Evolutionary conservation across 2,888 invertebrate genomes (phyloP).

Genomic region (Mycalesis mineus): DNA sequence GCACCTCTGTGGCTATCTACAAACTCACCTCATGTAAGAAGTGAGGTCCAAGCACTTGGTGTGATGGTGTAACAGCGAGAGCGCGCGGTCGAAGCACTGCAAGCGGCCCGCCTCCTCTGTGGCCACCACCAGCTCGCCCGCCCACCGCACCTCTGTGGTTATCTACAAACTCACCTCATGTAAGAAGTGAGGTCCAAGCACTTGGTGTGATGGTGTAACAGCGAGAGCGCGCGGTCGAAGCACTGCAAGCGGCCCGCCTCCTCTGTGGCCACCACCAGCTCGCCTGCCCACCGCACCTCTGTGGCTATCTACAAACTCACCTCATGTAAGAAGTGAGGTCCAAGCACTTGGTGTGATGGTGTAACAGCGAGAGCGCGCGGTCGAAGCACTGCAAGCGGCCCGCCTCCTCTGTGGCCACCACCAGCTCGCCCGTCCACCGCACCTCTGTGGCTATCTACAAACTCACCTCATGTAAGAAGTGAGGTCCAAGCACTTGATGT

Average conservation of each 20-base stretch:
- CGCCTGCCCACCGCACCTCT: constrained; percentile 62
- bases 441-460: constrained; percentile 51
- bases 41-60: constrained; percentile 61
- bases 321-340: constrained; percentile 54
- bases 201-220: constrained; percentile 61
- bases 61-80: constrained; percentile 59
- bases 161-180: constrained; percentile 44
- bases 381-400: constrained; percentile 70
- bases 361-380: constrained; percentile 58
- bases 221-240: constrained; percentile 63
- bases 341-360: constrained; percentile 61
- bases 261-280: constrained; percentile 57
- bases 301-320: constrained; percentile 49
- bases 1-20: constrained; percentile 55
- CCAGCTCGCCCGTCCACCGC: constrained; percentile 58
- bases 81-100: constrained; percentile 69
- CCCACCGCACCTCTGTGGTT: constrained; percentile 63
- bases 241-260: constrained; percentile 66
- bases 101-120: constrained; percentile 62
- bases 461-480: too few relatives aligned
- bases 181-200: constrained; percentile 57
- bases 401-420: constrained; percentile 59
- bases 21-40: constrained; percentile 48
- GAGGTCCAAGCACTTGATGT: constrained; percentile 33
- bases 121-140: constrained; percentile 55